phyloP scores from a whole-genome alignment of 1,140 invertebrate genomes.

The Bradysia coprophila region DNA sequence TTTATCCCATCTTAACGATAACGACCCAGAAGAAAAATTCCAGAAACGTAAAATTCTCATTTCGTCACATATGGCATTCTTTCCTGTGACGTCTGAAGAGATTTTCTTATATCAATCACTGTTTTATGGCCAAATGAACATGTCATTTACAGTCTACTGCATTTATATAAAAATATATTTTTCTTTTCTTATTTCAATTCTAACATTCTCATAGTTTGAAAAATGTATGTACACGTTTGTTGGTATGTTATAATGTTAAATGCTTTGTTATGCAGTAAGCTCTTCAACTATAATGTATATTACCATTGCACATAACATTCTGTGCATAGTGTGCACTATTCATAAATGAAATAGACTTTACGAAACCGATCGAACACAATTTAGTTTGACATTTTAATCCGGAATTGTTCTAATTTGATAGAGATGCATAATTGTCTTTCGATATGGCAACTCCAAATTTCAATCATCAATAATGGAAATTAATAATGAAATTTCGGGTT shows the following conservation, averaged over 20 bases:
- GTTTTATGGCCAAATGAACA: background rate
- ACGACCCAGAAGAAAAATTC: background rate
- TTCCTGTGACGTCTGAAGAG: background rate
- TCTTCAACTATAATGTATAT: background rate
- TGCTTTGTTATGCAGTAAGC: background rate
- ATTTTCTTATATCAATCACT: background rate
- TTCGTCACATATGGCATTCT: background rate
- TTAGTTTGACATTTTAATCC: no score
- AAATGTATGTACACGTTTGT: no score
- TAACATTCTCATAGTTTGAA: background rate
- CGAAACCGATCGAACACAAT: no score
- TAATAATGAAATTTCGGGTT: no score
- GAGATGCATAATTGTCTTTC: no score
- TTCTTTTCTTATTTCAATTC: background rate
- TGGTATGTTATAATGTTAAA: background rate
- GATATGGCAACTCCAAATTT: no score
- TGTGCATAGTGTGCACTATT: no score
- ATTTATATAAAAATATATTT: background rate
- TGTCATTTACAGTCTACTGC: background rate
- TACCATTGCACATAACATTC: background rate
- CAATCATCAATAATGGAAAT: no score
- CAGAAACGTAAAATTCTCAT: background rate
- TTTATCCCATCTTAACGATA: background rate
- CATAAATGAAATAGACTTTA: no score
- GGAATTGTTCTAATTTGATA: no score